Base-by-base conservation (phyloP, 2,888 invertebrate species). In the Hirtodrosophila trivittata region DNA sequence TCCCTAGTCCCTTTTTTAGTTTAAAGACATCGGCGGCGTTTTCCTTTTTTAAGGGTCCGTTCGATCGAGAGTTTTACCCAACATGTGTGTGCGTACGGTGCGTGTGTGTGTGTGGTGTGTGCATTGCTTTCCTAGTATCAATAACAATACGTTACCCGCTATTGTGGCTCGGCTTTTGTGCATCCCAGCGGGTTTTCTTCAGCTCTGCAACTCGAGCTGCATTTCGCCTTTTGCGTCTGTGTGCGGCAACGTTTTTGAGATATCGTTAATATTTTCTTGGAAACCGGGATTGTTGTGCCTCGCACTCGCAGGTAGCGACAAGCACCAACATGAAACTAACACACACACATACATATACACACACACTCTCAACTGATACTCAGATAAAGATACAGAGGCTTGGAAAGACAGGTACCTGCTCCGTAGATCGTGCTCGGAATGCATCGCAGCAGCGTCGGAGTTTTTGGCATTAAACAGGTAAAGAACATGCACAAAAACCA, bases 181-280 rank as follows among this genome's bases (percentile, higher is more conserved):
- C 86, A 63, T 76, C 75, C 56, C 81, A 80, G 71, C 74, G 77
- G 71, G 76, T 75, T 71, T 68, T 47, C 69, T 68, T 47, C 62
- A 9, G 33, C 50, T 54, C 38, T 56, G 76, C 46, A 75, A 54
- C 51, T 63, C 46, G 67, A 54, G 50, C 37, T 39, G 39, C 30
- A 33, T 35, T 52, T 55, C 18, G 18, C 42, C 47, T 35, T 54
- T 32, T 58, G 57, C 25, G 37, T 50, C 37, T 58, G 66, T 63
- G 81, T 84, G 78, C 72, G 78, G 87, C 88, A 74, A 82, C 75
- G 72, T 86, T 81, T 81, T 88, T 75, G 49, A 75, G 85, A 75
- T 86, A 84, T 82, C 87, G 87, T 87, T 81, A 86, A 78, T 84
- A 84, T 81, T 87, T 87, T 87, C 87, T 88, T 83, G 89, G 87